Evolutionary conservation across 2,113 vertebrate genomes (phyloP), one percentile per base, ranked within the genome.

Genomic region (Elanoides forficatus): DNA sequence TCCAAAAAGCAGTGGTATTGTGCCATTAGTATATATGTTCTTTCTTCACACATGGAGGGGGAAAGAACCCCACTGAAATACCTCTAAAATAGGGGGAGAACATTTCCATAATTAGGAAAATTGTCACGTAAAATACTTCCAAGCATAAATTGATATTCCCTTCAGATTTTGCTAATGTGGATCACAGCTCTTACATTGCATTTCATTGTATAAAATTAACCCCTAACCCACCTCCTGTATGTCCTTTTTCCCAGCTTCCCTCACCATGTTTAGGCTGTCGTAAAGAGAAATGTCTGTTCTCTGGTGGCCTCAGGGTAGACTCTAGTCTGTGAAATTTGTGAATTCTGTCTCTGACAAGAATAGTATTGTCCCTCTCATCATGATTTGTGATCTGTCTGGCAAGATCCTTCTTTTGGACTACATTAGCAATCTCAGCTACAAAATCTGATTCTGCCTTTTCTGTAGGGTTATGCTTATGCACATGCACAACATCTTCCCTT

Each of bases 241-340:
- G 97, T 79, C 97, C 97, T 95, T 97, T 97, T 72, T 97, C 98
- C 98, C 97, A 96, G 96, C 72, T 97, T 92, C 97, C 97, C 97
- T 97, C 98, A 90, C 83, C 97, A 97, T 91, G 90, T 65, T 90
- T 97, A 95, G 97, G 93, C 59, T 95, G 98, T 66, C 92, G 98
- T 84, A 97, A 97, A 93, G 98, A 97, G 81, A 98, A 91, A 82
- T 78, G 97, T 97, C 95, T 98, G 98, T 96, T 98, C 95, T 98
- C 98, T 84, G 98, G 95, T 38, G 99, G 98, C 95, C 98, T 99
- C 97, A 98, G 34, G 67, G 98, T 99, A 74, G 98, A 98, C 89
- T 99, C 98, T 98, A 99, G 98, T 97, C 98, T 99, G 98, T 99
- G 99, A 97, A 99, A 99, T 97, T 98, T 99, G 98, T 99, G 99